A percentile compares a stretch with the other conserved stretches of the same genome.
phyloP scores from a whole-genome alignment of 2,113 vertebrate species.

The Labeo rohita region DNA sequence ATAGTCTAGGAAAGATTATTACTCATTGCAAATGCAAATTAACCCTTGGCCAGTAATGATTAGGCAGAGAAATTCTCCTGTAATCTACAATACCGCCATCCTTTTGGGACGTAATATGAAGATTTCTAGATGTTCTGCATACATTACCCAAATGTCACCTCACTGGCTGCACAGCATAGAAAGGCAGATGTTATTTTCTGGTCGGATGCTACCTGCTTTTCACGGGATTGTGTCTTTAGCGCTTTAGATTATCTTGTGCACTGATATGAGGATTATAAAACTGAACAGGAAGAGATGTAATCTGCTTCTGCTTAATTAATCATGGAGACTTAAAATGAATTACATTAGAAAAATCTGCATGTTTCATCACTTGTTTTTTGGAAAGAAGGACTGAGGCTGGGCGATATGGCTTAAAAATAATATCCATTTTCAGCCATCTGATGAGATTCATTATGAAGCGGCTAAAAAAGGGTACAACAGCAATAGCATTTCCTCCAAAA shows the following conservation, averaged over 20 bases:
- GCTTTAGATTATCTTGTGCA: slow-evolving; percentile 2
- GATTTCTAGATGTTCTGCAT: slow-evolving; percentile 22
- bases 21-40: slow-evolving; percentile 8
- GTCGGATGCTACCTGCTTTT: slow-evolving; percentile 14
- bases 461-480: no score
- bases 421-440: background rate
- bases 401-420: background rate
- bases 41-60: slow-evolving; percentile 21
- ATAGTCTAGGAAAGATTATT: slow-evolving; percentile 12
- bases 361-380: background rate
- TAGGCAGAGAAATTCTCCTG: background rate
- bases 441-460: background rate
- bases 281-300: slow-evolving; percentile 7
- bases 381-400: background rate
- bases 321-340: slow-evolving; percentile 4
- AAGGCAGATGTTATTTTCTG: slow-evolving; percentile 6
- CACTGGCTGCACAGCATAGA: background rate
- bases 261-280: slow-evolving; percentile 8
- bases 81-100: background rate
- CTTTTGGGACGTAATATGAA: slow-evolving; percentile 17
- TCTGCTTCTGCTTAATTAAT: slow-evolving; percentile 14
- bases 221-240: background rate
- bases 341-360: background rate
- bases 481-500: background rate
- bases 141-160: slow-evolving; percentile 7